Evolutionary conservation across 2,797 vertebrate genomes (phyloP).

Genomic region (Loris lydekkerianus): DNA sequence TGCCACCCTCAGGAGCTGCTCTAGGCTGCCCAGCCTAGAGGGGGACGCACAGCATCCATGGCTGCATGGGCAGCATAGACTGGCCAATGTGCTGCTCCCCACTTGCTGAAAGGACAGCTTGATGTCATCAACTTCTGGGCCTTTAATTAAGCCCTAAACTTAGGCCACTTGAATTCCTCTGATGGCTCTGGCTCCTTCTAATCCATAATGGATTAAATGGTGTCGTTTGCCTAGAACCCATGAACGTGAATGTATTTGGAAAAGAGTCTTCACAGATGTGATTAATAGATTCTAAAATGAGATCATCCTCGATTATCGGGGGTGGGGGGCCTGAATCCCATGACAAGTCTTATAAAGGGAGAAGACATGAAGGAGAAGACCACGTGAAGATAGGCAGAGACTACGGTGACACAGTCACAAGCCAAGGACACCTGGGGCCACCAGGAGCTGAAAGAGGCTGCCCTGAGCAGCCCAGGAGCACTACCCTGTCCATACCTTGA

Average conservation of each 20-base stretch:
- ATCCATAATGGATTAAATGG: background rate
- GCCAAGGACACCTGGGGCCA: background rate
- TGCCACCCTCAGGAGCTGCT: background rate
- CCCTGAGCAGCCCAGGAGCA: background rate
- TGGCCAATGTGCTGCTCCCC: background rate
- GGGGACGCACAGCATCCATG: fast-evolving
- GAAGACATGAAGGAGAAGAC: background rate
- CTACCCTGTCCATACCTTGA: too few relatives aligned
- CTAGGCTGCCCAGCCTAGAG: background rate
- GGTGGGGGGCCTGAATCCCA: background rate
- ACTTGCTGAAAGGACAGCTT: background rate
- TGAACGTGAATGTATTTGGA: background rate
- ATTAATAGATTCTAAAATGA: background rate
- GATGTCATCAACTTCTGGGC: background rate
- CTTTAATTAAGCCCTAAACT: background rate
- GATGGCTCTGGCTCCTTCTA: background rate
- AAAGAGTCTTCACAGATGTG: background rate
- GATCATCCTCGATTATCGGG: too few relatives aligned
- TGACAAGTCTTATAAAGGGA: background rate
- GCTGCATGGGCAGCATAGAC: too few relatives aligned
- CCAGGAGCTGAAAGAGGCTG: too few relatives aligned
- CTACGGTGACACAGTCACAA: fast-evolving
- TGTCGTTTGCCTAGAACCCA: too few relatives aligned
- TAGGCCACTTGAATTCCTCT: background rate
- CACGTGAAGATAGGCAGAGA: background rate